Evolutionary conservation across 2,888 invertebrate species (phyloP), one percentile per base, ranked within the genome.

Genomic region (Lithophane ornitopus): DNA sequence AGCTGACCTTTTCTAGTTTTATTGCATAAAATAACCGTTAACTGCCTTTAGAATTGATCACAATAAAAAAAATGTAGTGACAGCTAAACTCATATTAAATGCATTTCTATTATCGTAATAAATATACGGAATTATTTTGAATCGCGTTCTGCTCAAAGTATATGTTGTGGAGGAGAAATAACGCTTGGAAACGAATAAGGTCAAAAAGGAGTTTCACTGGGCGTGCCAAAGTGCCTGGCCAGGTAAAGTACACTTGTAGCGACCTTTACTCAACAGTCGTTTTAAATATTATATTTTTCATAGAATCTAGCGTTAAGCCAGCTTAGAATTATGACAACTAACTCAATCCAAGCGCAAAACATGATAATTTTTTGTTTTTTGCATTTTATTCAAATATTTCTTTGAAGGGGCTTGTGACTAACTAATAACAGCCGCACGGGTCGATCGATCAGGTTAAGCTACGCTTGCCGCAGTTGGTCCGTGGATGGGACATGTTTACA

Each of bases 151-250:
- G 11, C 39, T 74, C 39, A 46, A 65, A 66, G 56, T 73, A 63
- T 65, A 74, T 78, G 46, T 70, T 61, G 41, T 54, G 54, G 22
- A 65, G 71, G 72, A 59, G 58, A 84, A 65, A 59, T 44, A 84
- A 65, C 74, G 78, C 88, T 89, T 81, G 75, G 82, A 74, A 84
- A 80, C 78, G 84, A 90, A 87, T 87, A 86, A 81, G 88, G 89
- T 87, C 85, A 86, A 90, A 84, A 78, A 85, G 82, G 69, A 85
- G 34, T 78, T 85, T 76, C 61, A 78, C 87, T 80, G 75, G 78
- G 76, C 88, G 85, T 88, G 87, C 85, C 69, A 67, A 82, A 90
- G 89, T 88, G 83, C 82, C 78, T 65, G 77, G 44, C 61, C 34
- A 79, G 56, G 71, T 82, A 74, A 80, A 72, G 74, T 74, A 70